A percentile compares a stretch with the other conserved stretches of the same genome.
These are phyloP conservation scores for Labeo rohita DNA, from an alignment of 2,113 vertebrate genomes.

Conservation along the genomic window DNA sequence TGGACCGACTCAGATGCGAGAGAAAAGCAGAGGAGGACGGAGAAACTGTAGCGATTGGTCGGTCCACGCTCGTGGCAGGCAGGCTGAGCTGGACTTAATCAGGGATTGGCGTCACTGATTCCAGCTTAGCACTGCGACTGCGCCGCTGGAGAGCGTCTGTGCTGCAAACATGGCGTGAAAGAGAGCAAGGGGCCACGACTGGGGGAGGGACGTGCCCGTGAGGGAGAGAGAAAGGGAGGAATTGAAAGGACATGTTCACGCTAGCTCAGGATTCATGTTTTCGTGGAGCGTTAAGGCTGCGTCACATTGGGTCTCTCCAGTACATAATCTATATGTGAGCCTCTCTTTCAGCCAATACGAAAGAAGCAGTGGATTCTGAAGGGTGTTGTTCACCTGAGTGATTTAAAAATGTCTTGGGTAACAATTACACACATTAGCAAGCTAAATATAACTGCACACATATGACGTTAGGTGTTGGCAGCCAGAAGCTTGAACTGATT, in stretches of 20 bases:
- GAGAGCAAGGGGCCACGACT: slow-evolving; percentile 12
- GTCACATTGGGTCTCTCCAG: not conserved
- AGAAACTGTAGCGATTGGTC: slow-evolving; percentile 49
- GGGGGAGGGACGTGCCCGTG: not conserved
- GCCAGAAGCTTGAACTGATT: not conserved
- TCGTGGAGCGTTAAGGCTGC: not conserved
- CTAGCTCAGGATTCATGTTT: slow-evolving; percentile 10
- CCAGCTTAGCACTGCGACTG: slow-evolving; percentile 57
- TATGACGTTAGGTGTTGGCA: not conserved
- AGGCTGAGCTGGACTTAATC: slow-evolving; percentile 73
- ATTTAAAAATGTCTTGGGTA: not conserved
- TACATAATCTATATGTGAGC: slow-evolving; percentile 11
- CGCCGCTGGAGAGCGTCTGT: slow-evolving; percentile 29
- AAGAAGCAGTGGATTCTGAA: not conserved
- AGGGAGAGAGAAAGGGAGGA: slow-evolving; percentile 25
- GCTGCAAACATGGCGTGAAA: slow-evolving; percentile 9
- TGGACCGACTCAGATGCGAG: slow-evolving; percentile 41
- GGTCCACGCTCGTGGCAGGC: slow-evolving; percentile 39
- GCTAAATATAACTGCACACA: not conserved
- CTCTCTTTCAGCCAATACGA: slow-evolving; percentile 11
- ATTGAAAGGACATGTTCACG: slow-evolving; percentile 12
- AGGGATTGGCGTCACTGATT: slow-evolving; percentile 74
- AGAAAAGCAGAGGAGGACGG: slow-evolving; percentile 27
- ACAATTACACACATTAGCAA: not conserved
- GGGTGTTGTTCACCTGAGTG: not conserved